A percentile compares a stretch with the other conserved stretches of the same genome.
These are phyloP conservation scores for Hydropsyche betteni DNA, from an alignment of 2,888 invertebrate species.

Conservation along the genomic window DNA sequence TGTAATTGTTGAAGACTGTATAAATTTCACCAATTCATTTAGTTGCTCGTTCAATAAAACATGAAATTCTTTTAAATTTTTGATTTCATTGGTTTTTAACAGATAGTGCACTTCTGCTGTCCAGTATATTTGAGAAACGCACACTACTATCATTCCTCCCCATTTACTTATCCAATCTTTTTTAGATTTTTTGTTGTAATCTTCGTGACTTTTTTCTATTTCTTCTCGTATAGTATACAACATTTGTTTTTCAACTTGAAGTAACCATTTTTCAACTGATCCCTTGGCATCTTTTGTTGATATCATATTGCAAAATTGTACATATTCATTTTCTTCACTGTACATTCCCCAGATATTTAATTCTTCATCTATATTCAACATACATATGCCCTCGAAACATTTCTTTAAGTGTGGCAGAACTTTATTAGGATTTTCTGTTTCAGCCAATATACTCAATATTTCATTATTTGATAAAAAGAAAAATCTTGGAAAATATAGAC, in stretches of 20 bases:
- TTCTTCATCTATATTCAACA: conserved; percentile 75
- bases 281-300: conserved; percentile 78
- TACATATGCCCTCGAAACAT: conserved; percentile 87
- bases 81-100: conserved; percentile 67
- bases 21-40: conserved; percentile 77
- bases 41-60: conserved; percentile 70
- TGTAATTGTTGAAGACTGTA: conserved; percentile 74
- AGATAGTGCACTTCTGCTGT: conserved; percentile 79
- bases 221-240: conserved; percentile 75
- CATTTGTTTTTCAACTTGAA: conserved; percentile 86
- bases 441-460: conserved; percentile 88
- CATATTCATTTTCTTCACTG: conserved; percentile 79
- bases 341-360: conserved; percentile 80
- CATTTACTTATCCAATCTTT: conserved; percentile 78
- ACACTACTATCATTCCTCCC: conserved; percentile 86
- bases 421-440: conserved; percentile 84
- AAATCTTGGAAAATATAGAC: conserved; percentile 85
- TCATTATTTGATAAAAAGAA: conserved; percentile 93
- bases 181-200: no score
- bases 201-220: conserved; percentile 58
- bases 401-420: conserved; percentile 89
- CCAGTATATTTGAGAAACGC: conserved; percentile 85
- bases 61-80: conserved; percentile 68
- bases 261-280: conserved; percentile 87
- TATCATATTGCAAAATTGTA: conserved; percentile 69